phyloP scores from a whole-genome alignment of 2,888 invertebrate species.

The Deladenus siricidicola region DNA sequence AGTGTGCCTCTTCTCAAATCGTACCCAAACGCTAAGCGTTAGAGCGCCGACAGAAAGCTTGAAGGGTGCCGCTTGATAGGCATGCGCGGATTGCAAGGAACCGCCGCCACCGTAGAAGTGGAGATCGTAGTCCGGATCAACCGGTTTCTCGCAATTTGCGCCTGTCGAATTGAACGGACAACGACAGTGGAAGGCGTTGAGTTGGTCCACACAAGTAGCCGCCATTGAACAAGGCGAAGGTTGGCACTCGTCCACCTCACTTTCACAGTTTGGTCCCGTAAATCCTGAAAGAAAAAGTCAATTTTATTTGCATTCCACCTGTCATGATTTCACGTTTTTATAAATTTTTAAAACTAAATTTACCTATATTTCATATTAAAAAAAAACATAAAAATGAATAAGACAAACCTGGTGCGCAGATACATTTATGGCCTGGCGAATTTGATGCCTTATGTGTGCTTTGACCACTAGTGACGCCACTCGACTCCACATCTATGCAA shows the following conservation, averaged over 20 bases:
- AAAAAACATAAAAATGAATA: constrained; percentile 63
- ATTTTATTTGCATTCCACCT: too few species aligned
- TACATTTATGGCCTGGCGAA: constrained; percentile 67
- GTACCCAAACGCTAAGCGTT: constrained; percentile 90
- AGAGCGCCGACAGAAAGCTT: constrained; percentile 62
- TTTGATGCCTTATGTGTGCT: constrained; percentile 1
- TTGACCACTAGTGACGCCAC: neutral
- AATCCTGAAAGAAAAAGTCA: constrained; percentile 72
- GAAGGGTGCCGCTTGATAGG: constrained; percentile 84
- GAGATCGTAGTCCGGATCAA: constrained; percentile 92
- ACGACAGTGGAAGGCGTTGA: constrained; percentile 78
- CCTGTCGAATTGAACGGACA: constrained; percentile 94
- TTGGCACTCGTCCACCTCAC: constrained; percentile 51
- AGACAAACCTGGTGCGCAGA: constrained; percentile 68
- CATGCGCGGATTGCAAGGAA: constrained; percentile 75
- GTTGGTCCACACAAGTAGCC: constrained; percentile 48
- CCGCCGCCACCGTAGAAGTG: constrained; percentile 80
- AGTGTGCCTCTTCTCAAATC: constrained; percentile 70
- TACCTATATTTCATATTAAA: too few species aligned
- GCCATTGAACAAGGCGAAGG: constrained; percentile 43
- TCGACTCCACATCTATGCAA: constrained; percentile 35
- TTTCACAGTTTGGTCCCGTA: constrained; percentile 46
- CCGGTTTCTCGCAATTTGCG: constrained; percentile 83
- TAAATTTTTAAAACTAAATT: too few species aligned
- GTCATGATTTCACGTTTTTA: too few species aligned